These are phyloP conservation scores for Nothocercus nigrocapillus DNA, from an alignment of 2,113 vertebrate genomes.

Conservation along the genomic window DNA sequence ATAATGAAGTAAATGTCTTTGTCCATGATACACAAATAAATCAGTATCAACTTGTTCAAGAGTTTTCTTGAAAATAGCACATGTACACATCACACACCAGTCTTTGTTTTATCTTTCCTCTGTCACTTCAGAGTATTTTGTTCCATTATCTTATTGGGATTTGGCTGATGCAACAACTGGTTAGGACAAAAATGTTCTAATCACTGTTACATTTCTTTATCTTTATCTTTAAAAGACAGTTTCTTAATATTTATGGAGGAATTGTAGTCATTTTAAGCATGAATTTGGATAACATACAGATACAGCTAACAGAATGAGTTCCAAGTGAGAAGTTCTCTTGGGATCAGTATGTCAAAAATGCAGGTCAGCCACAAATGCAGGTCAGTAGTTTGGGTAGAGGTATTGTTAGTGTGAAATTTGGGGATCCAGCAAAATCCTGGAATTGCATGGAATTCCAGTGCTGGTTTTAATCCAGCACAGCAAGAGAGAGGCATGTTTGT, in stretches of 20 bases:
- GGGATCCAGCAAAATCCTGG: not conserved
- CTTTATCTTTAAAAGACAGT: not conserved
- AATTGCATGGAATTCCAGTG: not conserved
- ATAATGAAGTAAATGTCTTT: not conserved
- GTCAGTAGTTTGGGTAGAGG: not conserved
- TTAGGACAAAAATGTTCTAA: not conserved
- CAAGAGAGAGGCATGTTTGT: not conserved
- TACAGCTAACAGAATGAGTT: not conserved
- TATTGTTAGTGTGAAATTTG: not conserved
- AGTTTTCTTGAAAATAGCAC: not conserved
- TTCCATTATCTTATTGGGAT: not conserved
- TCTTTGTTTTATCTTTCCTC: not conserved
- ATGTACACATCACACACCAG: not conserved
- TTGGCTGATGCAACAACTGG: not conserved
- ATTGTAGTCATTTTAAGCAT: not conserved
- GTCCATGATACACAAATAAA: not conserved
- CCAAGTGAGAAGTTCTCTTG: not conserved
- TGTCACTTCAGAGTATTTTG: not conserved
- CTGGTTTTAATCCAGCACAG: accelerated
- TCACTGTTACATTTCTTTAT: accelerated
- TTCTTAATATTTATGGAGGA: not conserved
- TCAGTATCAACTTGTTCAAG: not conserved
- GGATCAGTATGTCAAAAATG: not conserved
- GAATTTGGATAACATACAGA: not conserved
- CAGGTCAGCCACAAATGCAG: not conserved